Evolutionary conservation across 2,888 invertebrate genomes (phyloP).

Genomic region (Gymnocheta viridis): DNA sequence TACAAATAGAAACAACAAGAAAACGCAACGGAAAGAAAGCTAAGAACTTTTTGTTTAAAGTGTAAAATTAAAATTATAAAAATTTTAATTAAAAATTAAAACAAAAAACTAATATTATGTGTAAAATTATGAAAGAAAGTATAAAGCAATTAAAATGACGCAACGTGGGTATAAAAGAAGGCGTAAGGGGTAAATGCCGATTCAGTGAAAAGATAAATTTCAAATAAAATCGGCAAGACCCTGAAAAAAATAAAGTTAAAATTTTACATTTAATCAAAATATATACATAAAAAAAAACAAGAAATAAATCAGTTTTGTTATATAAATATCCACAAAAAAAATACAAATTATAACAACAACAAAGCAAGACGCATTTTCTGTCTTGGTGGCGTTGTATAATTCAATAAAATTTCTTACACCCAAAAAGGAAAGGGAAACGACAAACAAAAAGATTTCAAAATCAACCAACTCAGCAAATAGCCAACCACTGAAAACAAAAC

Average conservation of each 20-base stretch:
- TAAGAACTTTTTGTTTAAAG: not conserved
- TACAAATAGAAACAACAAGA: not conserved
- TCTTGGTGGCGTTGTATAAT: constrained; percentile 53
- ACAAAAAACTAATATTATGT: constrained; percentile 43
- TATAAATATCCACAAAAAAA: constrained; percentile 41
- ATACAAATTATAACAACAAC: constrained; percentile 16
- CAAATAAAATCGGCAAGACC: constrained; percentile 75
- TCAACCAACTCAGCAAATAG: constrained; percentile 32
- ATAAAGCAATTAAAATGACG: constrained; percentile 73
- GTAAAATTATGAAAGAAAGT: constrained; percentile 43
- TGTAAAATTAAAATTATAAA: not conserved
- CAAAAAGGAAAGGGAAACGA: constrained; percentile 4
- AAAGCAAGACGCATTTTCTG: constrained; percentile 43
- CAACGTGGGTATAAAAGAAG: constrained; percentile 80
- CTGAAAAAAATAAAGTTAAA: constrained; percentile 31
- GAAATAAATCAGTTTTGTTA: constrained; percentile 23
- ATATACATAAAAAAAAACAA: constrained; percentile 1
- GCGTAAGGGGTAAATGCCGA: constrained; percentile 77
- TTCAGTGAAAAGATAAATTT: constrained; percentile 51
- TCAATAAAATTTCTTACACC: constrained; percentile 35
- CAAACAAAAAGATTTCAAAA: constrained; percentile 35
- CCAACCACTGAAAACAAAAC: constrained; percentile 34
- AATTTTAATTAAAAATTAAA: not conserved
- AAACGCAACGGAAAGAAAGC: constrained; percentile 5
- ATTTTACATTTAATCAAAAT: not conserved